Percentiles rank a stretch among this genome's conserved stretches.
Conservation (phyloP, 2,113 vertebrate genomes). For the Limanda limanda region DNA sequence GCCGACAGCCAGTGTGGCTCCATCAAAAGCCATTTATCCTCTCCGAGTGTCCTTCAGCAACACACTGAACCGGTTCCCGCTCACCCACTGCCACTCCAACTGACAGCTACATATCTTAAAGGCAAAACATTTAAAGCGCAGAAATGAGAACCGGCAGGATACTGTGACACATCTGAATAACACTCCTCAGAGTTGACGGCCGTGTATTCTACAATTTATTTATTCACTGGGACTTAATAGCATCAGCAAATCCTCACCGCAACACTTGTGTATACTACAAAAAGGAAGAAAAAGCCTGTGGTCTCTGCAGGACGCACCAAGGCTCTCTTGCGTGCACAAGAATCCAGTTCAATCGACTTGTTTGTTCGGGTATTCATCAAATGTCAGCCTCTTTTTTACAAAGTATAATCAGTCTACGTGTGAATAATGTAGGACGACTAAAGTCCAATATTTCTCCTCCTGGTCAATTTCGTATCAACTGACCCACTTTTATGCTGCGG, state of each 20-base stretch:
- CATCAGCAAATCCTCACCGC: constrained; percentile 1
- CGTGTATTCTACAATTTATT: neutral
- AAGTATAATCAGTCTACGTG: neutral
- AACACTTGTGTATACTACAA: neutral
- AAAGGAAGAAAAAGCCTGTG: neutral
- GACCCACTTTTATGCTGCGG: constrained; percentile 40
- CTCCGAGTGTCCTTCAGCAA: constrained; percentile 43
- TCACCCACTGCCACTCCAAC: constrained; percentile 13
- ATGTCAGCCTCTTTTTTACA: constrained; percentile 33
- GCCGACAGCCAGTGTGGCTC: constrained; percentile 40
- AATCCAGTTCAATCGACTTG: constrained; percentile 15
- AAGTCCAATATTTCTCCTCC: constrained; percentile 39
- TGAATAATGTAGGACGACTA: constrained; percentile 29
- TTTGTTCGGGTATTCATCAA: constrained; percentile 41
- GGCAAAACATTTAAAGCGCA: constrained; percentile 9
- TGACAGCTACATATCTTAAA: constrained; percentile 43
- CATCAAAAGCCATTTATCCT: constrained; percentile 57
- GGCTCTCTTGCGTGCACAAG: neutral
- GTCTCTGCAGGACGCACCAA: constrained; percentile 3
- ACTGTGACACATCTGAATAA: neutral
- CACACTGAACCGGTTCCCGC: constrained; percentile 16
- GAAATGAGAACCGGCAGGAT: neutral
- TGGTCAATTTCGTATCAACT: constrained; percentile 23
- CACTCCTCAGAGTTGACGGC: neutral
- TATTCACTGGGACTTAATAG: neutral